Base-by-base conservation (phyloP, 1,140 invertebrate species). In the Zophobas morio region DNA sequence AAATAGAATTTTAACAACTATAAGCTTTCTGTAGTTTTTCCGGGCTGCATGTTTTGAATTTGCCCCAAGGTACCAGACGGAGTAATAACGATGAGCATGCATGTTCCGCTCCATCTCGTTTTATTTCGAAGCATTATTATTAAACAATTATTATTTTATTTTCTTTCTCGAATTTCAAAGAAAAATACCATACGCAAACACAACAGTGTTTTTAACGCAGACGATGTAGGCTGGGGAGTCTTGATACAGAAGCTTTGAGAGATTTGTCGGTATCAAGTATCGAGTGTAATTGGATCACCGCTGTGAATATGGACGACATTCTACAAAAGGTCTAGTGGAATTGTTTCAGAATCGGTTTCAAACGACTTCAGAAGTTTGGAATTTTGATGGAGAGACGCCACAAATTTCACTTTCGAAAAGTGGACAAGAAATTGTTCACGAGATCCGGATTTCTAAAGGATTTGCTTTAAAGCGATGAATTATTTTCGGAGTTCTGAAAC, bases 171-270 rank as follows among this genome's bases (percentile, higher is more conserved):
- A 8, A 53, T 53, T 53, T 53, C 51, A 54, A 54, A 54, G n/a
- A 54, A 54, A 20, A 54, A 54, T 33, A 54, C 33, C 20, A 54
- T 20, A 20, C 20, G 35, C 53, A 54, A 54, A 54, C 53, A 54
- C 53, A 20, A 34, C 53, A 34, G 35, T 34, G 32, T 54, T 54
- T 1, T 51, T 51, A 32, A 32, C 49, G 49, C 20, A 20, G 20
- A 20, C 20, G 20, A 20, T 20, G 20, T 20, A 20, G 20, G 20
- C 20, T 20, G n/a, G 56, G 8, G 8, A 39, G 35, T 33, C 37
- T 60, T 60, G 56, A 60, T 60, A 60, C 56, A 60, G 56, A 60
- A 60, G 37, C 56, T 60, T 60, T 39, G 56, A 60, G 56, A 60
- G 56, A 60, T 60, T 57, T 60, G 56, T 60, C 34, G 56, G 37